These are phyloP conservation scores for Plectrocnemia conspersa DNA, from an alignment of 1,140 invertebrate genomes.

Conservation along the genomic window DNA sequence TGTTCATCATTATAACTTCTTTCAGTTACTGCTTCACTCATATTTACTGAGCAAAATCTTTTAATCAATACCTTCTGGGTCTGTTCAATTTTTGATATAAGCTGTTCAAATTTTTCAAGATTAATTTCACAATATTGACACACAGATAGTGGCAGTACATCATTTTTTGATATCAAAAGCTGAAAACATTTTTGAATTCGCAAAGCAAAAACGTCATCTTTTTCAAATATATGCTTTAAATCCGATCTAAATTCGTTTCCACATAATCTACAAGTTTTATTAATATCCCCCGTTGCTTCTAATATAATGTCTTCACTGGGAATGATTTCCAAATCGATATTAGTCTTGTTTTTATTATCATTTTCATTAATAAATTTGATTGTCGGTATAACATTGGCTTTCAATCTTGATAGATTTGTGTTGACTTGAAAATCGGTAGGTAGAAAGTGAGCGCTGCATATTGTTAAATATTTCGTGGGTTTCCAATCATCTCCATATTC, in stretches of 20 bases:
- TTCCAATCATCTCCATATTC: slow-evolving; percentile 23
- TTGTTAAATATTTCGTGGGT: slow-evolving; percentile 12
- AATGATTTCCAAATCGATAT: no score
- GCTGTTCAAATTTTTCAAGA: slow-evolving; percentile 13
- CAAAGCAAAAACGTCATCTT: neutral
- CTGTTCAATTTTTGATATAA: slow-evolving; percentile 9
- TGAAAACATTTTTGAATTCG: slow-evolving; percentile 12
- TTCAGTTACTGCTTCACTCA: neutral
- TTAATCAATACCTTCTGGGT: slow-evolving; percentile 12
- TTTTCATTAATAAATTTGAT: slow-evolving; percentile 5
- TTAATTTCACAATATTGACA: slow-evolving; percentile 12
- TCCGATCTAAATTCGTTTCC: slow-evolving; percentile 9
- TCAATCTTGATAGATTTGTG: slow-evolving; percentile 14
- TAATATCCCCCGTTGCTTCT: slow-evolving; percentile 1
- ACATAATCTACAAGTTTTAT: slow-evolving; percentile 17
- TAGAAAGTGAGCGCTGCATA: slow-evolving; percentile 22
- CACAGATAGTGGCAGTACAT: slow-evolving; percentile 8
- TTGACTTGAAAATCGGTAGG: slow-evolving; percentile 8
- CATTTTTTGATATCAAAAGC: neutral
- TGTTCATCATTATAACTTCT: neutral
- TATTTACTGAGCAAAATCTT: slow-evolving; percentile 1
- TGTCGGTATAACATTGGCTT: slow-evolving; percentile 10
- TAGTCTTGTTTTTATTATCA: slow-evolving; percentile 11
- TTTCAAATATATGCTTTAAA: slow-evolving; percentile 9
- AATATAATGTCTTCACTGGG: no score